These are phyloP conservation scores for Odontomachus brunneus DNA, from an alignment of 1,140 invertebrate genomes.

Conservation along the genomic window DNA sequence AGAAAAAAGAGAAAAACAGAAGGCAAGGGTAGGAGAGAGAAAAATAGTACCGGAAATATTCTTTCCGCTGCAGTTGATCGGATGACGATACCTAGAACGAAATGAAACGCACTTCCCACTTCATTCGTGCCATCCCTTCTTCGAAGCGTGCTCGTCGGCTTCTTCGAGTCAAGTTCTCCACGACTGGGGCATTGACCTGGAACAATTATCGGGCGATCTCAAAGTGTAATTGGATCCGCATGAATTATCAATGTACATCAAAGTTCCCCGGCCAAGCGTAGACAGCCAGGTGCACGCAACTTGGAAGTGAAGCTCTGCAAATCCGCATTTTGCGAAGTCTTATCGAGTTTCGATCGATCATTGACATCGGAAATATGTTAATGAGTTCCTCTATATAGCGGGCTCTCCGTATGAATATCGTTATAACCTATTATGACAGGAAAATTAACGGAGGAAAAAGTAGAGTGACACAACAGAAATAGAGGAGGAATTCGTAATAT, in stretches of 20 bases:
- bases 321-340: slow-evolving; percentile 23
- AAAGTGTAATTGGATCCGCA: slow-evolving; percentile 81
- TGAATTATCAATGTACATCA: slow-evolving; percentile 71
- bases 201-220: slow-evolving; percentile 78
- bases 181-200: slow-evolving; percentile 71
- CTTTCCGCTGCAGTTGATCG: slow-evolving; percentile 28
- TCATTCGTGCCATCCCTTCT: slow-evolving; percentile 11
- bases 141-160: slow-evolving; percentile 47
- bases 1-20: too few species aligned
- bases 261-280: slow-evolving; percentile 44
- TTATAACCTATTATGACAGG: neutral
- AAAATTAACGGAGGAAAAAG: too few species aligned
- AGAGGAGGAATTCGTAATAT: too few species aligned
- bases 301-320: slow-evolving; percentile 36
- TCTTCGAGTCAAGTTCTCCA: slow-evolving; percentile 63
- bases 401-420: neutral
- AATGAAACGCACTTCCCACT: slow-evolving; percentile 61
- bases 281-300: slow-evolving; percentile 8
- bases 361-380: slow-evolving; percentile 12
- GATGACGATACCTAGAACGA: slow-evolving; percentile 25
- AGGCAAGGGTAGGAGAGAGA: too few species aligned
- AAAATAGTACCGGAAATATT: neutral
- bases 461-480: too few species aligned
- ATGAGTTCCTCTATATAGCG: neutral
- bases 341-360: slow-evolving; percentile 19